Evolutionary conservation across 2,888 invertebrate species (phyloP).

Genomic region (Holacanthella duospinosa): DNA sequence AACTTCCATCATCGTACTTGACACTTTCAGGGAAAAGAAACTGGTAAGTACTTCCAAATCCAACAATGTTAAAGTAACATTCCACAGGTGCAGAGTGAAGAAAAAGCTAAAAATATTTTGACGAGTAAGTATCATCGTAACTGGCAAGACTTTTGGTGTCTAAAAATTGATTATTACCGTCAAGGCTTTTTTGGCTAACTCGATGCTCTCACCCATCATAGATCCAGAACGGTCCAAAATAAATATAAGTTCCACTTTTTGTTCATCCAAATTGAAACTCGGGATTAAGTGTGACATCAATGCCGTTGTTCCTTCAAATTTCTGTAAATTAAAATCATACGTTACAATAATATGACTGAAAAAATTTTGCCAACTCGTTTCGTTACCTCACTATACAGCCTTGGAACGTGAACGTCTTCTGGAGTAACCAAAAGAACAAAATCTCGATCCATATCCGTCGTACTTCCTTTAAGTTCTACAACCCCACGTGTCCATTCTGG

Average conservation of each 20-base stretch:
- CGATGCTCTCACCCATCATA: conserved; percentile 40
- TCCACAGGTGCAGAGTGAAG: conserved; percentile 39
- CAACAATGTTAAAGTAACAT: conserved; percentile 41
- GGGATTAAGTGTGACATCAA: conserved; percentile 40
- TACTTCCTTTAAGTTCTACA: conserved; percentile 18
- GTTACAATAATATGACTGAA: neutral
- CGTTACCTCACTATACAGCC: conserved; percentile 43
- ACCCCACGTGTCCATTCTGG: conserved; percentile 22
- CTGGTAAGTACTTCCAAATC: conserved; percentile 39
- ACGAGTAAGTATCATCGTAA: neutral
- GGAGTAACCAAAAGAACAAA: conserved; percentile 42
- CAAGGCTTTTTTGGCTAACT: conserved; percentile 39
- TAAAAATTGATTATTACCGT: conserved; percentile 32
- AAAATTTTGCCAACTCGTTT: neutral
- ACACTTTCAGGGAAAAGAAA: conserved; percentile 35
- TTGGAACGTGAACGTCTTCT: conserved; percentile 43
- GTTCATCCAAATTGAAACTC: conserved; percentile 40
- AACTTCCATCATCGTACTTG: conserved; percentile 31
- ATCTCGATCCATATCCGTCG: conserved; percentile 38
- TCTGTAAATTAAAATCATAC: too few species aligned
- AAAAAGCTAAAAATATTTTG: conserved; percentile 30
- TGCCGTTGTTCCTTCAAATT: conserved; percentile 17
- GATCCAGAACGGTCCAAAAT: conserved; percentile 44
- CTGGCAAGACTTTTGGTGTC: neutral
- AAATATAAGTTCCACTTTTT: conserved; percentile 40